Evolutionary conservation across 2,888 invertebrate genomes (phyloP), one percentile per base, ranked within the genome.

Genomic region (Lacanobia oleracea): DNA sequence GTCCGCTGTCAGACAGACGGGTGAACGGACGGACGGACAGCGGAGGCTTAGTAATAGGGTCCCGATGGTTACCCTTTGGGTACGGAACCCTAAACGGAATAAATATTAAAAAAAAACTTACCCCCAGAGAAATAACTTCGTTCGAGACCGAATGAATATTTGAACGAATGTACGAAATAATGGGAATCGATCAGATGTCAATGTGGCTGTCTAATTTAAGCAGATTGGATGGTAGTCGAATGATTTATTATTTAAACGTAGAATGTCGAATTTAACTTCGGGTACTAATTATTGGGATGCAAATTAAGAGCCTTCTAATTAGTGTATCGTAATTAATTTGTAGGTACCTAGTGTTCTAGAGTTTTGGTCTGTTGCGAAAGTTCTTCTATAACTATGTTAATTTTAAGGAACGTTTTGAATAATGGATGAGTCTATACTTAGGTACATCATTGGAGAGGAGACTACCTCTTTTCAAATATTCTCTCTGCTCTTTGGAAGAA

Each of bases 111-210:
- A 83, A 56, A 63, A 68, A 69, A 73, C 67, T 66, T 68, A 40
- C 86, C 72, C 27, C 82, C 10, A 67, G 79, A 84, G 79, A 79
- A 79, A 82, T 86, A 69, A 73, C 60, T 71, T 59, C 65, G 71
- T 62, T 60, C 63, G 65, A 12, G 63, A 75, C 48, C 53, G 71
- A 72, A 73, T 84, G 79, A 82, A 84, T 84, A 75, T 72, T 86
- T 81, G 66, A 86, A 82, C 76, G 67, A 68, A 66, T 53, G 72
- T 74, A 81, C 48, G 57, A 69, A 43, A 72, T 78, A 81, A 75
- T 76, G 67, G 43, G 63, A 51, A 78, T 75, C 69, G 77, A 83
- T 78, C 67, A 78, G 51, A 67, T 69, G 69, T 86, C 85, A 50
- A 68, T 40, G 62, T 23, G 48, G 60, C 51, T 75, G 73, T 76